Evolutionary conservation across 2,797 vertebrate species (phyloP).

Genomic region (Brachyrhaphis roseni): DNA sequence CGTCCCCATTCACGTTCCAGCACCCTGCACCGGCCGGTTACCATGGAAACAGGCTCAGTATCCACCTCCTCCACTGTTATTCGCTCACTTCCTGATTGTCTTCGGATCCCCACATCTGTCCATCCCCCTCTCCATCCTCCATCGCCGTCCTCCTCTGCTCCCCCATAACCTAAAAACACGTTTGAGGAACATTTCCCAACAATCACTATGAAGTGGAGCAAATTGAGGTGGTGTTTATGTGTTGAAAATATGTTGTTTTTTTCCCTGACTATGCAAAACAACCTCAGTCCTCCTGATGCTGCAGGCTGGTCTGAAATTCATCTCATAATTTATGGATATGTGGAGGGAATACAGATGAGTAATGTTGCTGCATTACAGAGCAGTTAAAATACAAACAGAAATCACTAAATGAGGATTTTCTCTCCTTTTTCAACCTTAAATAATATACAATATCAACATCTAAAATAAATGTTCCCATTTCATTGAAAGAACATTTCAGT

Average conservation of each 20-base stretch:
- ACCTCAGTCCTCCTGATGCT: constrained; percentile 2
- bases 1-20: constrained; percentile 14
- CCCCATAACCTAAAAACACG: constrained; percentile 41
- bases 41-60: constrained; percentile 77
- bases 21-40: constrained; percentile 58
- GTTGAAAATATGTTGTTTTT: background rate
- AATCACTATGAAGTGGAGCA: background rate
- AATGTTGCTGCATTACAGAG: constrained; percentile 4
- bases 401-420: constrained; percentile 8
- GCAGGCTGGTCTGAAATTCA: background rate
- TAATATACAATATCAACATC: background rate
- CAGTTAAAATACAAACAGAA: background rate
- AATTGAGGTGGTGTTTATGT: background rate
- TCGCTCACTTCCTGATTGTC: constrained; percentile 67
- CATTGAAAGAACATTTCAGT: background rate
- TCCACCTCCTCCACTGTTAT: constrained; percentile 54
- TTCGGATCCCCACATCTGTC: constrained; percentile 52
- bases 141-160: constrained; percentile 26
- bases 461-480: background rate
- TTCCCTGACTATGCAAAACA: constrained; percentile 6
- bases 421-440: background rate
- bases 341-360: constrained; percentile 11
- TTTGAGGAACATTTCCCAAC: constrained; percentile 2
- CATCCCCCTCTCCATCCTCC: constrained; percentile 10
- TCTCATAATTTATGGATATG: constrained; percentile 15